Conservation (phyloP, 2,888 invertebrate genomes). For the Cepaea hortensis region DNA sequence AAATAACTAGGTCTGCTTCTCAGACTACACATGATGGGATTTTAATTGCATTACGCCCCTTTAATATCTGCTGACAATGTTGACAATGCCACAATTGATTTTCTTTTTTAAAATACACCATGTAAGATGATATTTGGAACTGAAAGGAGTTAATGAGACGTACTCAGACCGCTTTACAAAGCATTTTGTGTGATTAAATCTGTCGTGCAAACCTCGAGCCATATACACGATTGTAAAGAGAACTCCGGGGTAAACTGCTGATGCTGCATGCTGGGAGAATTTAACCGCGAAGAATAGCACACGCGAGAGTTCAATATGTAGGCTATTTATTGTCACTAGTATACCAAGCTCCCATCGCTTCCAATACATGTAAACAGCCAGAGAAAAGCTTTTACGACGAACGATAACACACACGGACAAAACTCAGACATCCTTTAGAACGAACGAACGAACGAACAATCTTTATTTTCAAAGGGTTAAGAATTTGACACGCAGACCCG, state of each 20-base stretch:
- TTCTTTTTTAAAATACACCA: not conserved
- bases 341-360: not conserved
- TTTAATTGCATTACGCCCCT: slow-evolving; percentile 34
- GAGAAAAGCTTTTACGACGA: too few relatives aligned
- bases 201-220: not conserved
- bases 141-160: slow-evolving; percentile 27
- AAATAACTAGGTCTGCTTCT: slow-evolving; percentile 3
- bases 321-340: not conserved
- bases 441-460: too few relatives aligned
- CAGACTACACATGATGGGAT: slow-evolving; percentile 35
- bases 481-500: too few relatives aligned
- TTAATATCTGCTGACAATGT: slow-evolving; percentile 22
- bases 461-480: too few relatives aligned
- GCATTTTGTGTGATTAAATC: slow-evolving; percentile 26
- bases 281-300: not conserved
- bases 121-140: slow-evolving; percentile 26
- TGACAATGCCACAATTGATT: slow-evolving; percentile 27
- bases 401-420: too few relatives aligned
- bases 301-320: not conserved
- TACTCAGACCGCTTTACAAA: slow-evolving; percentile 12
- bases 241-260: not conserved
- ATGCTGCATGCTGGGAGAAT: slow-evolving; percentile 1
- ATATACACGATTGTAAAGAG: not conserved
- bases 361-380: too few relatives aligned
- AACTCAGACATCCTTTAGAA: too few relatives aligned